Conservation (phyloP, 2,113 vertebrate genomes). For the Heterotilapia buettikoferi region DNA sequence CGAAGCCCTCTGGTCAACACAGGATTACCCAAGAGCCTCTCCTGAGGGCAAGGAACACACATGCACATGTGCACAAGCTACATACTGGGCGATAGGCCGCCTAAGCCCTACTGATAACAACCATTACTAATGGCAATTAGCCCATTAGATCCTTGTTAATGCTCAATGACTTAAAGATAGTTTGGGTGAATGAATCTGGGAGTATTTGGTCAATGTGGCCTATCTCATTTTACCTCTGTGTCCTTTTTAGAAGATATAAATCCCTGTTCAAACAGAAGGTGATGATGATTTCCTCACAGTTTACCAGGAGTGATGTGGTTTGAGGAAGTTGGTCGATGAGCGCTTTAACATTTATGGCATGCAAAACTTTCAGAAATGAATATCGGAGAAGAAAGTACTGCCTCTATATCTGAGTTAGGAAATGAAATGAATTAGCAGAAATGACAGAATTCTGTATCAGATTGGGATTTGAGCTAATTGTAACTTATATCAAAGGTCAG, state of each 20-base stretch:
- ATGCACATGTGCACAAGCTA: slow-evolving; percentile 9
- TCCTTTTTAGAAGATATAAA: slow-evolving; percentile 5
- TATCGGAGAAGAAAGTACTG: background rate
- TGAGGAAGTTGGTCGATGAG: background rate
- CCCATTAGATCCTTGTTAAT: slow-evolving; percentile 66
- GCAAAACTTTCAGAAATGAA: background rate
- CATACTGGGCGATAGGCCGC: slow-evolving; percentile 35
- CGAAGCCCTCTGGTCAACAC: slow-evolving; percentile 72
- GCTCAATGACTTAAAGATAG: slow-evolving; percentile 37
- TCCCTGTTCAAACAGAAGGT: slow-evolving; percentile 34
- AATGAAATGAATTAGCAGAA: background rate
- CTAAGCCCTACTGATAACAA: slow-evolving; percentile 55
- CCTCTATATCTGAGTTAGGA: background rate
- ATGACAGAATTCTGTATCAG: background rate
- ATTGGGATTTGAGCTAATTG: background rate
- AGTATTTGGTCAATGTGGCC: slow-evolving; percentile 26
- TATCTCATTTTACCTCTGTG: slow-evolving; percentile 24
- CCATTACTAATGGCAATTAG: slow-evolving; percentile 64
- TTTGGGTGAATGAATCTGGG: slow-evolving; percentile 53
- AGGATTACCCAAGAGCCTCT: slow-evolving; percentile 67
- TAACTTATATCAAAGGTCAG: background rate
- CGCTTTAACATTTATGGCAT: background rate
- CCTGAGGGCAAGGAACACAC: slow-evolving; percentile 37
- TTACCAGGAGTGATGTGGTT: background rate
- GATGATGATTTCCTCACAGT: slow-evolving; percentile 31